A percentile compares a stretch with the other conserved stretches of the same genome.
phyloP scores from a whole-genome alignment of 2,797 vertebrate species.

The Oophaga sylvatica region DNA sequence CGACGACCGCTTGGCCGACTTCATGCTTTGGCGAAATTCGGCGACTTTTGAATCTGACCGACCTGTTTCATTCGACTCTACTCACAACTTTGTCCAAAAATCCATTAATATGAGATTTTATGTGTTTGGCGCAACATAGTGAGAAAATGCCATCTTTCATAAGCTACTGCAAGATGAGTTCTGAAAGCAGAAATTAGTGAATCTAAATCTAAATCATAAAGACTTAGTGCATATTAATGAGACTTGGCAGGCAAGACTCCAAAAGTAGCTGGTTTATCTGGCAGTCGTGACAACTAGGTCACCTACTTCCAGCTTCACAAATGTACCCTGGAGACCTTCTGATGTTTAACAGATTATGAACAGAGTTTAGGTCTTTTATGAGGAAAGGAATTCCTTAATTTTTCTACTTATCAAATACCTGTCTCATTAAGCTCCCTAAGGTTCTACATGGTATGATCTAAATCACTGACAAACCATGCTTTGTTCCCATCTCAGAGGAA shows the following conservation, averaged over 20 bases:
- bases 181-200: constrained; percentile 49
- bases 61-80: too few species aligned
- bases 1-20: too few species aligned
- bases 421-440: not conserved
- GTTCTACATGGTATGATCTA: constrained; percentile 2
- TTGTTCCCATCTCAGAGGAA: constrained; percentile 7
- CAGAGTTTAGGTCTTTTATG: constrained; percentile 32
- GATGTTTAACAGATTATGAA: constrained; percentile 55
- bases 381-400: constrained; percentile 33
- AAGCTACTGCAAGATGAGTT: not conserved
- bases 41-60: too few species aligned
- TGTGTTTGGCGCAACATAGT: not conserved
- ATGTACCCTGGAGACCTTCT: constrained; percentile 43
- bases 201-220: constrained; percentile 48
- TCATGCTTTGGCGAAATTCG: too few species aligned
- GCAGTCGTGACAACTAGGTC: constrained; percentile 58
- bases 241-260: constrained; percentile 54
- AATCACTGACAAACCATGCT: constrained; percentile 5
- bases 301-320: constrained; percentile 53
- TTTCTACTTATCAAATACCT: constrained; percentile 7
- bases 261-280: constrained; percentile 53
- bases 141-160: constrained; percentile 21
- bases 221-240: constrained; percentile 54
- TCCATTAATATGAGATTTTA: not conserved
- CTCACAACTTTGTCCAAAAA: not conserved